Base-by-base conservation (phyloP, 2,113 vertebrate species). In the Charadrius vociferus region DNA sequence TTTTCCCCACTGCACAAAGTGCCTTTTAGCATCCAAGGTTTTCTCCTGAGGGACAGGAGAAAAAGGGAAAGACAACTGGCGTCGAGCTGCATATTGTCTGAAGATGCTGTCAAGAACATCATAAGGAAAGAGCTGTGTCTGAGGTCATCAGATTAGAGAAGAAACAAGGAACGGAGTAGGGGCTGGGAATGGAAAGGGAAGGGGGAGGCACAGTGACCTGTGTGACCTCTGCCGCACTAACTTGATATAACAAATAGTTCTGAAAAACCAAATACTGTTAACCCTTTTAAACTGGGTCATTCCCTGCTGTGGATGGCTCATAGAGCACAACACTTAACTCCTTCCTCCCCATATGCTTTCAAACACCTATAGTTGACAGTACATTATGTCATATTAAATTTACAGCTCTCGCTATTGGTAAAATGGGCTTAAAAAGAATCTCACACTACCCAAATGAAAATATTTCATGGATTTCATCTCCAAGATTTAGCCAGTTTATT, bases 201-300 rank as follows among this genome's bases (percentile, higher is more conserved):
- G 82, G 67, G 89, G 94, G 94, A 77, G 94, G 92, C 50, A 12
- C 27, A 83, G 6, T 88, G 97, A 98, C 98, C 97, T 81, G 52
- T 5, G 71, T 96, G 97, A 98, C 98, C 98, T 90, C 96, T 96
- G 95, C 97, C 94, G 96, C 96, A 88, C 98, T 98, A 98, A 98
- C 98, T 97, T 95, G 97, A 98, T 98, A 95, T 98, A 98, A 98
- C 98, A 98, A 97, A 98, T 98, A 98, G 98, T 97, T 97, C 96
- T 93, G 93, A 97, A 96, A 97, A 98, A 95, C 95, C 97, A 97
- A 98, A 97, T 97, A 96, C 96, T 96, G 97, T 98, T 98, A 98
- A 98, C 98, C 98, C 98, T 97, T 98, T 97, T 96, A 87, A 97
- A 96, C 94, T 94, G 93, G 98, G 98, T 98, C 97, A 98, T 84